phyloP scores from a whole-genome alignment of 2,113 vertebrate genomes.

The Mormoops blainvillei region DNA sequence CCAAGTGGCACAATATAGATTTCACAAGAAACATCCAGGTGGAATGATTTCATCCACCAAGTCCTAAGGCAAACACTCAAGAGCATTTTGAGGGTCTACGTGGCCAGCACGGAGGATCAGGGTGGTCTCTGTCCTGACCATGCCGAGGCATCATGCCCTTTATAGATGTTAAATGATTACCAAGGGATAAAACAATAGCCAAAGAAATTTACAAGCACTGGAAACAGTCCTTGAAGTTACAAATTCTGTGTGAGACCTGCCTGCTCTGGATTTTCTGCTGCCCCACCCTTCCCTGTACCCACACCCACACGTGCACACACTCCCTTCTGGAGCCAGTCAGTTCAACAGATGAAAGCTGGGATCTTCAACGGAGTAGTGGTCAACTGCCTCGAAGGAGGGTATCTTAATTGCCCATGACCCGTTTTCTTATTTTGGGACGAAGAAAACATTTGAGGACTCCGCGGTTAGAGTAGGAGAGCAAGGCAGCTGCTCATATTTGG shows the following conservation, averaged over 20 bases:
- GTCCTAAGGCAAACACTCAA: background rate
- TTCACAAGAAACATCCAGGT: constrained; percentile 16
- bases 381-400: background rate
- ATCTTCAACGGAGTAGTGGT: background rate
- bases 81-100: background rate
- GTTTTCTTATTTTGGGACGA: background rate
- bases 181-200: background rate
- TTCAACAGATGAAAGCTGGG: background rate
- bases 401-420: background rate
- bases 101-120: background rate
- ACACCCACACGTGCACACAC: too few relatives aligned
- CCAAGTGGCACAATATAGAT: background rate
- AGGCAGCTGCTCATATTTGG: background rate
- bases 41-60: constrained; percentile 1
- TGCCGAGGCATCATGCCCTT: background rate
- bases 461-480: background rate
- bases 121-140: background rate
- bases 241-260: background rate
- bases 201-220: background rate
- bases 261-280: background rate
- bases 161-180: background rate
- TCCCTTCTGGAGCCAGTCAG: background rate
- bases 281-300: too few relatives aligned
- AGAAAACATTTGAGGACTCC: background rate
- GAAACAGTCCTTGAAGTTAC: background rate